Percentiles rank a stretch among this genome's conserved stretches.
These are phyloP conservation scores for Leucoptera coffeella DNA, from an alignment of 2,888 invertebrate genomes.

Conservation along the genomic window DNA sequence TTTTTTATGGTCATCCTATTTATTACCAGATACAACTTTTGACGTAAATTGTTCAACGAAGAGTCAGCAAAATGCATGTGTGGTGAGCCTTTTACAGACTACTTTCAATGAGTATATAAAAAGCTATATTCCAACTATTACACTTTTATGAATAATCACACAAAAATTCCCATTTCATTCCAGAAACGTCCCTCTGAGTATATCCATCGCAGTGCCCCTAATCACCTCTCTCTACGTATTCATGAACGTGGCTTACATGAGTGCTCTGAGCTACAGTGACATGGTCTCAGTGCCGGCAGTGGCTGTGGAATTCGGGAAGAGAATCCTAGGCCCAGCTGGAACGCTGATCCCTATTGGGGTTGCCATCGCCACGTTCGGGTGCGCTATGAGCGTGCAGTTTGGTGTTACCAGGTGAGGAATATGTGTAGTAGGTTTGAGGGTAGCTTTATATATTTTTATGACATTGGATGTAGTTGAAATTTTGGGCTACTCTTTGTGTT, in stretches of 20 bases:
- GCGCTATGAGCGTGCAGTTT: slow-evolving; percentile 72
- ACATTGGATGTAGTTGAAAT: too few relatives aligned
- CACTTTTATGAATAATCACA: not conserved
- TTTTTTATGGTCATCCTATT: too few relatives aligned
- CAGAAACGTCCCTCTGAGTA: slow-evolving; percentile 76
- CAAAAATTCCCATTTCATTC: too few relatives aligned
- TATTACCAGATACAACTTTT: too few relatives aligned
- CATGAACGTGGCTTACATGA: slow-evolving; percentile 85
- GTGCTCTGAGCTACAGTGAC: slow-evolving; percentile 65
- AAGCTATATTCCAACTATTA: not conserved
- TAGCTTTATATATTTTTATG: too few relatives aligned
- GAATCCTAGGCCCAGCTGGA: slow-evolving; percentile 51
- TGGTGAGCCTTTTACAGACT: too few relatives aligned
- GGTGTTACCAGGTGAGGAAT: slow-evolving; percentile 66
- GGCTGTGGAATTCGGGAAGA: slow-evolving; percentile 64
- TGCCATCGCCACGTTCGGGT: slow-evolving; percentile 71
- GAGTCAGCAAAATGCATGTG: too few relatives aligned
- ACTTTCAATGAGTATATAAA: too few relatives aligned
- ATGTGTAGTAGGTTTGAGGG: too few relatives aligned
- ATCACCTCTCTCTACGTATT: slow-evolving; percentile 75
- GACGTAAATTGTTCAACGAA: too few relatives aligned
- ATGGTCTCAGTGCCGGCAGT: slow-evolving; percentile 72
- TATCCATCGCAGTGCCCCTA: slow-evolving; percentile 73
- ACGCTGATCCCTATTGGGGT: slow-evolving; percentile 72
- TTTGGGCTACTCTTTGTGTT: too few relatives aligned